Conservation (phyloP, 2,797 vertebrate genomes). For the Hippocampus kuda region DNA sequence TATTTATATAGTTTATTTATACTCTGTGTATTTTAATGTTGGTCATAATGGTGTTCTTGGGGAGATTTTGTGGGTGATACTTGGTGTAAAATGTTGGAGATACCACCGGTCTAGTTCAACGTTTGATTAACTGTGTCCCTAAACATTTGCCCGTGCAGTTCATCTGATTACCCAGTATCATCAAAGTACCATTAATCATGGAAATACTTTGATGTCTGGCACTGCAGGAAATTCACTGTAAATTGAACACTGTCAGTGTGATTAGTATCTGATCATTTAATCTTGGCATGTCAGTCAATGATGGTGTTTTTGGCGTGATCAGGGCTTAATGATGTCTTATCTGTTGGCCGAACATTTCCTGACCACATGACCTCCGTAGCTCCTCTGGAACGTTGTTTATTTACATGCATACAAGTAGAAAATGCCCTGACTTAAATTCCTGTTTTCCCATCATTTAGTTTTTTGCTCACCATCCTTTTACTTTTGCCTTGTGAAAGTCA, state of each 20-base stretch:
- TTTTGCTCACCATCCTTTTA: constrained; percentile 33
- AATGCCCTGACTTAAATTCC: constrained; percentile 26
- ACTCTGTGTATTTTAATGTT: too few relatives aligned
- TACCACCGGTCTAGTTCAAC: too few relatives aligned
- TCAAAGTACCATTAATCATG: constrained; percentile 3
- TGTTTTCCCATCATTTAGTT: constrained; percentile 44
- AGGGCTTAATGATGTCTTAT: constrained; percentile 60
- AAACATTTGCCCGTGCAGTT: neutral
- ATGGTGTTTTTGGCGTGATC: constrained; percentile 43
- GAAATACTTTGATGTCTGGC: neutral
- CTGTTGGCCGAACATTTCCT: constrained; percentile 57
- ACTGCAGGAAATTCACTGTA: constrained; percentile 28
- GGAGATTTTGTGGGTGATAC: too few relatives aligned
- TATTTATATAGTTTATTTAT: too few relatives aligned
- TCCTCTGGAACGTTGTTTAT: constrained; percentile 34
- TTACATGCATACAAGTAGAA: constrained; percentile 44
- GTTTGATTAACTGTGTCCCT: too few relatives aligned
- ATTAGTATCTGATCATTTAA: constrained; percentile 31
- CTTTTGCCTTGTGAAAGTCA: constrained; percentile 28
- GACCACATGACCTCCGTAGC: constrained; percentile 42
- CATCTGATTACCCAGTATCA: neutral
- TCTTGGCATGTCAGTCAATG: constrained; percentile 35
- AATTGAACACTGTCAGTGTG: constrained; percentile 48
- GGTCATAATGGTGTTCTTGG: too few relatives aligned
- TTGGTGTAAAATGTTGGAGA: too few relatives aligned